Conservation (phyloP, 2,888 invertebrate genomes). For the Teinopalpus imperialis region DNA sequence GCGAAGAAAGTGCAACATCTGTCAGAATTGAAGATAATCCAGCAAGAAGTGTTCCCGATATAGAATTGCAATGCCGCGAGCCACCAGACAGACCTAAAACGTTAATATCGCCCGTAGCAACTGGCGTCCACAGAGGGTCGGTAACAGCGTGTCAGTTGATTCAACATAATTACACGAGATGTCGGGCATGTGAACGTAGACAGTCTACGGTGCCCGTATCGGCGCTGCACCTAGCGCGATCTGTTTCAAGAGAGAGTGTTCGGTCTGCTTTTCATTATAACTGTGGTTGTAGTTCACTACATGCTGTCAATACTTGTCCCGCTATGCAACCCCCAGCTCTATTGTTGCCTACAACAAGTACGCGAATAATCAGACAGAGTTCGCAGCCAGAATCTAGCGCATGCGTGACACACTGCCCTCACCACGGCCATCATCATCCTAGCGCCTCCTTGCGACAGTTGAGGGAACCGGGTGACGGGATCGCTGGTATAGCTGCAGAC, state of each 20-base stretch:
- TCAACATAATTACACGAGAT: conserved; percentile 84
- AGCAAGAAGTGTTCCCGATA: conserved; percentile 90
- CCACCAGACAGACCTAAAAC: conserved; percentile 79
- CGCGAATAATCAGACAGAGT: conserved; percentile 93
- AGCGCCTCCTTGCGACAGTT: conserved; percentile 94
- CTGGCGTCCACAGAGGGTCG: conserved; percentile 83
- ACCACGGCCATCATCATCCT: conserved; percentile 86
- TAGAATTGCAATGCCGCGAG: conserved; percentile 89
- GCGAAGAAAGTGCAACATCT: conserved; percentile 87
- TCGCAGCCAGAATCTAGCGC: conserved; percentile 90
- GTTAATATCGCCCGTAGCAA: conserved; percentile 79
- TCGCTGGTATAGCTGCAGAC: conserved; percentile 97
- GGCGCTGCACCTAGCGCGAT: conserved; percentile 89
- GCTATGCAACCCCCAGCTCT: conserved; percentile 87
- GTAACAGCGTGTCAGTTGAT: conserved; percentile 85
- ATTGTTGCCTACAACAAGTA: conserved; percentile 86
- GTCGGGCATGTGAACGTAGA: conserved; percentile 88
- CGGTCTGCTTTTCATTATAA: conserved; percentile 86
- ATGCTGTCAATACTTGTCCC: conserved; percentile 84
- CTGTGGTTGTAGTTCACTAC: conserved; percentile 79
- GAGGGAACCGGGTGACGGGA: conserved; percentile 91
- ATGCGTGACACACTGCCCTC: conserved; percentile 85
- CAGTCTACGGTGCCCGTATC: conserved; percentile 91
- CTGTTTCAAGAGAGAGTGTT: conserved; percentile 91
- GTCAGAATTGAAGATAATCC: conserved; percentile 85